These are phyloP conservation scores for Tyto alba DNA, from an alignment of 2,113 vertebrate genomes.

Conservation along the genomic window DNA sequence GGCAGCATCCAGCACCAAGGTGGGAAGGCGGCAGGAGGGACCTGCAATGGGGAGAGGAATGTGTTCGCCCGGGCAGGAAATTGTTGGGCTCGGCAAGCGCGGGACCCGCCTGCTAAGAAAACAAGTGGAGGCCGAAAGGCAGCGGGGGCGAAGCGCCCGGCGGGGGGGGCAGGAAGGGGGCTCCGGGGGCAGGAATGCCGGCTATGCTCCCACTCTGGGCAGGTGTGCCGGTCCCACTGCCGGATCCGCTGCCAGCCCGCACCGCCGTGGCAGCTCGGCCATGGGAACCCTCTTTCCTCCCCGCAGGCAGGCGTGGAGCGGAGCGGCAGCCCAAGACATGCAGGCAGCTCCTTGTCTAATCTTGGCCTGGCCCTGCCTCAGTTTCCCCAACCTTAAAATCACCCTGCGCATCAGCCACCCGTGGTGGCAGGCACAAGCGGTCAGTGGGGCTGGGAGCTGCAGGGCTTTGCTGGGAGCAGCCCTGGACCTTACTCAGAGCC, in stretches of 20 bases:
- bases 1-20: background rate
- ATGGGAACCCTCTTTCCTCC: rapidly evolving
- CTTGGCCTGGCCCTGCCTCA: background rate
- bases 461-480: background rate
- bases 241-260: rapidly evolving
- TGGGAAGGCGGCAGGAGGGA: background rate
- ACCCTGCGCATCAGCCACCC: background rate
- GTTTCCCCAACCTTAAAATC: background rate
- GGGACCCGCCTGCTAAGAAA: constrained; percentile 61
- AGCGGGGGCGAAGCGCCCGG: background rate
- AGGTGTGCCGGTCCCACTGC: background rate
- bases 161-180: constrained; percentile 34
- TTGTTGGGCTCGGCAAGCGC: background rate
- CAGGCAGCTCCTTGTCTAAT: background rate
- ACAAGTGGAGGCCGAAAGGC: constrained; percentile 23
- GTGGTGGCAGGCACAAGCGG: rapidly evolving
- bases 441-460: background rate
- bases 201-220: background rate
- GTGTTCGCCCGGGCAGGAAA: constrained; percentile 44
- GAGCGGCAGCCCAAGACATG: background rate
- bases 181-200: background rate
- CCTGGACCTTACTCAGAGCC: background rate
- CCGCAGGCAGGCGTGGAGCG: rapidly evolving
- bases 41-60: background rate
- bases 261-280: background rate